Conservation (phyloP, 2,113 vertebrate genomes). For the Nasalis larvatus region DNA sequence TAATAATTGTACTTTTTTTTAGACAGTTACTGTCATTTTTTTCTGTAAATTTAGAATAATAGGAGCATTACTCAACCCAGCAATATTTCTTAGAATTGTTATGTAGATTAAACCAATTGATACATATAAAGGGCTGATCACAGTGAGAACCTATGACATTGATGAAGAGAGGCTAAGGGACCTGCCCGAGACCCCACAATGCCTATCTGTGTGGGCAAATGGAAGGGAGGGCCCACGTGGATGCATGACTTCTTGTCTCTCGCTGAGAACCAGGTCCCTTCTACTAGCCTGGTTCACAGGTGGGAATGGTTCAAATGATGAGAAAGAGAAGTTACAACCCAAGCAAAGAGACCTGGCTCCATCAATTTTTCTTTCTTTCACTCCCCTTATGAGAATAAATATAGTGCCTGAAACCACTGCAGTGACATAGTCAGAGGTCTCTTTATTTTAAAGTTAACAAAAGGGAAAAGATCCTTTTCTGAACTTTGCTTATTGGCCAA, state of each 20-base stretch:
- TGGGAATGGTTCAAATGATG: background rate
- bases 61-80: background rate
- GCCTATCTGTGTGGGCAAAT: background rate
- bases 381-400: background rate
- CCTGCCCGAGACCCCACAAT: background rate
- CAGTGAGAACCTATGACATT: background rate
- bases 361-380: background rate
- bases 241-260: background rate
- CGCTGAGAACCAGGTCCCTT: background rate
- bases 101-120: background rate
- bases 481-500: conserved; percentile 55
- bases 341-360: background rate
- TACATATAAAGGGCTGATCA: background rate
- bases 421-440: background rate
- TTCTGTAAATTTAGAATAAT: background rate
- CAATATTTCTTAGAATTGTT: background rate
- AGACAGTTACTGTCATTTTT: background rate
- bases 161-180: background rate
- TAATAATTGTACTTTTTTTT: background rate
- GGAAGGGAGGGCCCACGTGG: background rate
- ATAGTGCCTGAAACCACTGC: background rate
- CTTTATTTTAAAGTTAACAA: conserved; percentile 17
- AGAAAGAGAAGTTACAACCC: background rate
- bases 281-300: too few relatives aligned
- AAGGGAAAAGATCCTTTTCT: background rate